Base-by-base conservation (phyloP, 2,888 invertebrate genomes). In the Busseola fusca region DNA sequence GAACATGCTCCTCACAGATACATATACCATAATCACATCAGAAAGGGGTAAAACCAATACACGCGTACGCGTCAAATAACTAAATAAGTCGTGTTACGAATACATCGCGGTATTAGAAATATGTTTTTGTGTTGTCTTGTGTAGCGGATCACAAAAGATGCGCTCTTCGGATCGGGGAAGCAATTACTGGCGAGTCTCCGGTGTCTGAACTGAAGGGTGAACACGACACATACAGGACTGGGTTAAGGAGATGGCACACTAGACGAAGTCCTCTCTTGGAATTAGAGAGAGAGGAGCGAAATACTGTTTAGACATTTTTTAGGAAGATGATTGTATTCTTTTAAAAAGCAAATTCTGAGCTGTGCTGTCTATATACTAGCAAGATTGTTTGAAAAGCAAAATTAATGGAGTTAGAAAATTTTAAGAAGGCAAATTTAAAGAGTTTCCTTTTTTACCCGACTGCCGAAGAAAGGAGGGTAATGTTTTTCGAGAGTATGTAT, bases 161-260 rank as follows among this genome's bases (percentile, higher is more conserved):
- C 86, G 86, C 84, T 87, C 82, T 89, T 89, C 81, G 85, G 85
- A 90, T 91, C 83, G 86, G 85, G 88, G 87, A 88, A 92, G 91
- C 92, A 93, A 92, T 92, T 92, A 92, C 90, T 87, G 84, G 86
- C 84, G 87, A 88, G 80, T 79, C 90, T 92, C 90, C 87, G 80
- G 89, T 91, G 87, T 87, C 89, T 87, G 87, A 84, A 83, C 89
- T 87, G 87, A 86, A 86, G 86, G 89, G 91, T 88, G 88, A 90
- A 91, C 78, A 89, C 85, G 91, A 92, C 91, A 91, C 89, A 89
- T 81, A 85, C 78, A 80, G 76, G 62, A 78, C 54, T 48, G n/a
- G 65, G 66, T 82, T 78, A 82, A 74, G 88, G 85, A 80, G 84
- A 52, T 64, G 80, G 34, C 78, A 87, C 87, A 89, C 82, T 85